Evolutionary conservation across 1,140 invertebrate genomes (phyloP).

Genomic region (Drosophila triauraria): DNA sequence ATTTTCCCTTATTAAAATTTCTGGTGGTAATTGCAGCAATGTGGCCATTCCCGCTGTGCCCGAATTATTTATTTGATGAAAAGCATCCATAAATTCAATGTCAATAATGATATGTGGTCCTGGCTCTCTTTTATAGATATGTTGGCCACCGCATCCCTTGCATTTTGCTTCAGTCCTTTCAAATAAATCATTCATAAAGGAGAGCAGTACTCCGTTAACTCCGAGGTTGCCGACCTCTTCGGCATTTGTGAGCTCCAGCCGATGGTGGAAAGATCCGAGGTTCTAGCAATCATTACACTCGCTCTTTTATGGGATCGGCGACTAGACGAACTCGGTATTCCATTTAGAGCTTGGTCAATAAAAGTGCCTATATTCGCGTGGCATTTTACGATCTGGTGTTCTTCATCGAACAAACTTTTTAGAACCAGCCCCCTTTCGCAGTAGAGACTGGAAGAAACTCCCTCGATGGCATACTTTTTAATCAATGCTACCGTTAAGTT

Average conservation of each 20-base stretch:
- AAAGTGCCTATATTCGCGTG: not conserved
- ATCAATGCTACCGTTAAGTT: not conserved
- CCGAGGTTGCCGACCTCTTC: not conserved
- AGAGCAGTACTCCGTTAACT: not conserved
- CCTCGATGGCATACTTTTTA: not conserved
- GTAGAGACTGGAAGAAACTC: not conserved
- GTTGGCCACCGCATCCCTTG: not conserved
- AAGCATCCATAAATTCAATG: not conserved
- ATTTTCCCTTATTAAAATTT: not conserved
- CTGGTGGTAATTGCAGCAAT: not conserved
- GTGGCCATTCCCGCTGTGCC: not conserved
- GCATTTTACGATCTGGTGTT: not conserved
- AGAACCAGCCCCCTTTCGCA: not conserved
- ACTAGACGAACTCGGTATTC: not conserved
- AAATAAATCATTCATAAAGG: not conserved
- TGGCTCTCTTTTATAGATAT: not conserved
- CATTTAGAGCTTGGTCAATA: not conserved
- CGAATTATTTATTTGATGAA: not conserved
- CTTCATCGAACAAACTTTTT: slow-evolving; percentile 8
- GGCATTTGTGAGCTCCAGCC: not conserved
- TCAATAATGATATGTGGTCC: not conserved
- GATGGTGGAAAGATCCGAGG: too few relatives aligned
- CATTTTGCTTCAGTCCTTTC: not conserved
- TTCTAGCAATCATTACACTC: not conserved
- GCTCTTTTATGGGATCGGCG: too few relatives aligned